Percentiles rank a stretch among this genome's conserved stretches.
Conservation (phyloP, 2,797 vertebrate genomes). For the Danio aesculapii region DNA sequence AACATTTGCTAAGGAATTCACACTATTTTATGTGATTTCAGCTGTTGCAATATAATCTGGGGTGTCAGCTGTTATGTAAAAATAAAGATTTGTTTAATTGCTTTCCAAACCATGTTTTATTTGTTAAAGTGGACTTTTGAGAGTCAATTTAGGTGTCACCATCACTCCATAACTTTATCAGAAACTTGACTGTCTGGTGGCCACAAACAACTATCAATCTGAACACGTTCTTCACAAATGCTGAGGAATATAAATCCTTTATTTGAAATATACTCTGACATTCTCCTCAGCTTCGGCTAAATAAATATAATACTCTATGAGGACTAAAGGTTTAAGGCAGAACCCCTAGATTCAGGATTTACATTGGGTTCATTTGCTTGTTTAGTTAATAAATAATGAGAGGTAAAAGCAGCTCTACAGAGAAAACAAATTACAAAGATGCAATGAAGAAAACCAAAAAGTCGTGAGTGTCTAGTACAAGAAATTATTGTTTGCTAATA, state of each 20-base stretch:
- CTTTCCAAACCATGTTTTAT: too few relatives aligned
- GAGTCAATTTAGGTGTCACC: too few relatives aligned
- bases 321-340: neutral
- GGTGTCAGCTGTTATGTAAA: neutral
- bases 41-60: too few relatives aligned
- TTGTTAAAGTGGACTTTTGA: too few relatives aligned
- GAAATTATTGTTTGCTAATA: too few relatives aligned
- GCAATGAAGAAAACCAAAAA: too few relatives aligned
- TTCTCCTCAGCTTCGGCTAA: neutral
- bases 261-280: neutral
- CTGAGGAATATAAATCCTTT: neutral
- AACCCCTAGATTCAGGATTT: neutral
- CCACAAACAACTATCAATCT: neutral
- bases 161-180: constrained; percentile 25
- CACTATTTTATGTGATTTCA: too few relatives aligned
- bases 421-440: too few relatives aligned
- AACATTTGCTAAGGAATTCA: too few relatives aligned
- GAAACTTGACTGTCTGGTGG: neutral
- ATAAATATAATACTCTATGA: neutral
- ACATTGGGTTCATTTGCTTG: neutral
- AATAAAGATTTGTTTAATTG: neutral
- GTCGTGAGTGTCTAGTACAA: too few relatives aligned
- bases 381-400: too few relatives aligned
- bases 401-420: too few relatives aligned
- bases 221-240: neutral